These are phyloP conservation scores for Willowsia nigromaculata DNA, from an alignment of 2,888 invertebrate genomes.

Conservation along the genomic window DNA sequence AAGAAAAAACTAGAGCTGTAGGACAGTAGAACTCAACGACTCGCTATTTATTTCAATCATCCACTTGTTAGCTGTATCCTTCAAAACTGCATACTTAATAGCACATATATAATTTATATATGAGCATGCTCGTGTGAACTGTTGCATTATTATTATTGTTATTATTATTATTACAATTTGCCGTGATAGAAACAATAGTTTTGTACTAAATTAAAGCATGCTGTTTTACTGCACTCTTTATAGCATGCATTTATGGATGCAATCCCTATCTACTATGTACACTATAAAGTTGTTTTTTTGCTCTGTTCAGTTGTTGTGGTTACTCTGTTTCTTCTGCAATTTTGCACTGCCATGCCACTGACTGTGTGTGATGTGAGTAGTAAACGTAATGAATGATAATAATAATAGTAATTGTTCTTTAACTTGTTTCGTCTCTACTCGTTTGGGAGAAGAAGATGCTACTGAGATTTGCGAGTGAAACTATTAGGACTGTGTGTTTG, in stretches of 20 bases:
- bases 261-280: no score
- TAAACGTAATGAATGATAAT: no score
- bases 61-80: background rate
- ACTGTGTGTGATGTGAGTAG: no score
- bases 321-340: no score
- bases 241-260: background rate
- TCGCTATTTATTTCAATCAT: background rate
- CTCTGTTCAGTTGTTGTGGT: no score
- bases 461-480: no score
- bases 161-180: constrained; percentile 13
- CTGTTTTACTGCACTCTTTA: background rate
- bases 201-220: background rate
- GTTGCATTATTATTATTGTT: constrained; percentile 6
- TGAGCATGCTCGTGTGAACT: background rate
- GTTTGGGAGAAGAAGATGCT: no score
- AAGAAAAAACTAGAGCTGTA: constrained; percentile 38
- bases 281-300: no score
- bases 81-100: background rate
- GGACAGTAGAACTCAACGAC: constrained; percentile 34
- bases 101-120: background rate
- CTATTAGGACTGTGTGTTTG: no score
- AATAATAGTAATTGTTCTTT: no score
- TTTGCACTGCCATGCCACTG: no score
- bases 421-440: no score
- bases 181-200: background rate